A percentile compares a stretch with the other conserved stretches of the same genome.
Conservation (phyloP, 2,888 invertebrate genomes). For the Bugula neritina region DNA sequence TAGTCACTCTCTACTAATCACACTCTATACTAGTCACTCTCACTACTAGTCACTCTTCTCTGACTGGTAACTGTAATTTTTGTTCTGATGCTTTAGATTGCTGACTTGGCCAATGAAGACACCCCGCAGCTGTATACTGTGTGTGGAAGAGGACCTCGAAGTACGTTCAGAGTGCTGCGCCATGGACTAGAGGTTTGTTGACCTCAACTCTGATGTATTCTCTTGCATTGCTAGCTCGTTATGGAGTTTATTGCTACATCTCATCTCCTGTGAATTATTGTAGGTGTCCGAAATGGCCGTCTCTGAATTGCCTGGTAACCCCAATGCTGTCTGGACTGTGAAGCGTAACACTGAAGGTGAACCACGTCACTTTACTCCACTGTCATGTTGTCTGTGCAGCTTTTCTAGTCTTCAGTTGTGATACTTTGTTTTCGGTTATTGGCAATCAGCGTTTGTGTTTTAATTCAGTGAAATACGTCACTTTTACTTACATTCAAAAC, state of each 20-base stretch:
- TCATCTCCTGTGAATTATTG: too few species aligned
- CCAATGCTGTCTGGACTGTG: conserved; percentile 99
- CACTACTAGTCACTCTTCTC: conserved; percentile 28
- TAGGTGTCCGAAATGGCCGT: conserved; percentile 98
- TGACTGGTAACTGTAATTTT: not conserved
- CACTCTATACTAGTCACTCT: too few species aligned
- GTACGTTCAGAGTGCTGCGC: conserved; percentile 82
- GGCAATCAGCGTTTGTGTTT: too few species aligned
- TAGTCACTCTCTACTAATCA: too few species aligned
- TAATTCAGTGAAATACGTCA: too few species aligned
- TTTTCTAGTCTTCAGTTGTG: too few species aligned
- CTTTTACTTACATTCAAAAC: too few species aligned
- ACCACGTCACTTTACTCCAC: conserved; percentile 44
- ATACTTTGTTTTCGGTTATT: too few species aligned
- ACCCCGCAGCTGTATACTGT: conserved; percentile 95
- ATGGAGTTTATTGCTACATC: too few species aligned
- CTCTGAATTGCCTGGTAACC: conserved; percentile 97
- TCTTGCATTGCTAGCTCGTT: too few species aligned
- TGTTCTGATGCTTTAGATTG: conserved; percentile 47
- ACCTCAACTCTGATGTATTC: too few species aligned
- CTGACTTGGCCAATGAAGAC: conserved; percentile 81
- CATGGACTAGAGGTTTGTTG: conserved; percentile 77
- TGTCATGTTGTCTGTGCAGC: too few species aligned
- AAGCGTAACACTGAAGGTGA: conserved; percentile 91
- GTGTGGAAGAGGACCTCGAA: conserved; percentile 91